Base-by-base conservation (phyloP, 2,113 vertebrate species). In the Aptenodytes patagonicus region DNA sequence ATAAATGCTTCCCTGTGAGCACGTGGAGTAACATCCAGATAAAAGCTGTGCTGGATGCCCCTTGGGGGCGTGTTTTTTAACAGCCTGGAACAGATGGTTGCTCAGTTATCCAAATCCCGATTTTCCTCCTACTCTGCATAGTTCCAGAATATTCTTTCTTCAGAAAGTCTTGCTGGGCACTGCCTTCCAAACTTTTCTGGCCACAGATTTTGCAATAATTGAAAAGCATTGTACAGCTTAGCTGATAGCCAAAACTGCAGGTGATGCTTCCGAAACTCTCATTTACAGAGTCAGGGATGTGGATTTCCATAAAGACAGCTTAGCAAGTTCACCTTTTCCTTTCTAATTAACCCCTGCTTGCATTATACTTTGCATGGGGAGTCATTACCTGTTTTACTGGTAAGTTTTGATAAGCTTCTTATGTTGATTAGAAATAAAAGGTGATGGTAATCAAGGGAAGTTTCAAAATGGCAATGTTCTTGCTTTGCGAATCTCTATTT, bases 311-410 rank as follows among this genome's bases (percentile, higher is more conserved):
- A 72, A 51, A 19, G 82, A 77, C 62, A 90, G 51, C 54, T 90
- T 93, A 87, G 24, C 18, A 62, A 64, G n/a, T 68, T 97, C 84
- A 95, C 66, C 75, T 94, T 88, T 91, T 87, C 54, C 25, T 87
- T 88, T 93, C 71, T 95, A 93, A 95, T 96, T 93, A 94, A 92
- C 82, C 40, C 40, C 60, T 88, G n/a, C 75, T 93, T 90, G 62
- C 55, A 60, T 85, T 91, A 54, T 60, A n/a, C 17, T 47, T 85
- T 66, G 34, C 29, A 34, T n/a, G 2, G 49, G 38, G 40, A 58
- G 94, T 95, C 49, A 89, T 93, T 40, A 42, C 47, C 40, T 87
- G 21, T 64, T 95, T 95, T 91, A 61, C 69, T 66, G 61, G 75
- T 94, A 80, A 73, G 26, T 72, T 91, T 75, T 72, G 36, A 69